Evolutionary conservation across 2,797 vertebrate species (phyloP).

Genomic region (Hippopotamyrus pictus): DNA sequence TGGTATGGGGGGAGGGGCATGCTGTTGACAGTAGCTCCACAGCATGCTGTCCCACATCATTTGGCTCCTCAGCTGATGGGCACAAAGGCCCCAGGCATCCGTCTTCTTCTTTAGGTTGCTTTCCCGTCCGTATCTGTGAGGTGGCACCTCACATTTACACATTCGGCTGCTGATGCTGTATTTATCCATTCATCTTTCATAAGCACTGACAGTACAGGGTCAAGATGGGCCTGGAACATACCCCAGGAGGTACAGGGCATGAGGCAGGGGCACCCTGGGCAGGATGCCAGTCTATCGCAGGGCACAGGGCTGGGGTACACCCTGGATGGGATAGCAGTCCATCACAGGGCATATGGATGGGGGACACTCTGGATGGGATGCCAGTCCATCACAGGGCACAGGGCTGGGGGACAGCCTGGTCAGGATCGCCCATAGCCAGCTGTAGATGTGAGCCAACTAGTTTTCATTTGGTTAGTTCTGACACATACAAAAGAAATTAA

Average conservation of each 20-base stretch:
- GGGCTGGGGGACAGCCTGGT: neutral
- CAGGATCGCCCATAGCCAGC: neutral
- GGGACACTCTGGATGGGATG: neutral
- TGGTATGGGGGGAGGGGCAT: neutral
- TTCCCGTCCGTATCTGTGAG: neutral
- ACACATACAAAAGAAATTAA: neutral
- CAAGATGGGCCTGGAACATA: neutral
- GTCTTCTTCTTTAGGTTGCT: neutral
- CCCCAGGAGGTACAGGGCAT: neutral
- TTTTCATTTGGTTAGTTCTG: neutral
- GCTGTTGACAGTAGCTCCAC: neutral
- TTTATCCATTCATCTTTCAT: neutral
- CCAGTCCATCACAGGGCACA: neutral
- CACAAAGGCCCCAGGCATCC: neutral
- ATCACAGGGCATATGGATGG: neutral
- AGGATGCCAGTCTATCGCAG: too few relatives aligned
- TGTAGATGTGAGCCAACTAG: neutral
- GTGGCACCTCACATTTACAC: neutral
- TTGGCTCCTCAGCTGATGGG: neutral
- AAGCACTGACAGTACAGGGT: neutral
- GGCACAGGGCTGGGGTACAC: too few relatives aligned
- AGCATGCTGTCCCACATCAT: neutral
- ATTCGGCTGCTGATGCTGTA: neutral
- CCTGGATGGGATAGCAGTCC: neutral
- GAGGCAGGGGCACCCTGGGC: neutral